Evolutionary conservation across 2,113 vertebrate species (phyloP), one percentile per base, ranked within the genome.

Genomic region (Myotis brandtii): DNA sequence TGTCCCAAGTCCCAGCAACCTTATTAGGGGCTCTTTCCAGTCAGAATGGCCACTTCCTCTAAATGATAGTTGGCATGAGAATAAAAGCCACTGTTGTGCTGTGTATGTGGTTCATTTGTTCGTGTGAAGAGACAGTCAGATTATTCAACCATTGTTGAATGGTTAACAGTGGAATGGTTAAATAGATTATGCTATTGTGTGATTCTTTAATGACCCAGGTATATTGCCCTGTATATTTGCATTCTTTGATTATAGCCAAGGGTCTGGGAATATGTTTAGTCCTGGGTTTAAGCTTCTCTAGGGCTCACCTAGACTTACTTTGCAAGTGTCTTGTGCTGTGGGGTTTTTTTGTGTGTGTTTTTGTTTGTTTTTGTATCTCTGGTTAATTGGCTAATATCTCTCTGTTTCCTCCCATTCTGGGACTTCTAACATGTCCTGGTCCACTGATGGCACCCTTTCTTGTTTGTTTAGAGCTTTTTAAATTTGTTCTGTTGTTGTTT

Each of bases 41-140:
- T 94, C 30, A 75, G 76, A 92, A 95, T 79, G 40, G 9, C 56
- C 27, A 70, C n/a, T 83, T 95, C 32, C 67, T 91, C 92, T 95
- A 76, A 72, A 92, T 30, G 88, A 89, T 5, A 86, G 9, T 87
- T 91, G 69, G n/a, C 72, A 80, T 80, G 40, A 66, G 12, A 67
- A 67, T 75, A 92, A 95, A 86, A 93, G 54, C 27, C 67, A 48
- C 50, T 66, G 25, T 76, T 86, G 10, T 73, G 12, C 21, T 9
- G 0, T 86, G 8, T 37, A 5, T 52, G 1, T 54, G 40, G 34
- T 48, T 88, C 62, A 10, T 67, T 80, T 80, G 30, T 84, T 73
- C 70, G 54, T 59, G n/a, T 72, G 20, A 95, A 86, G 17, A 59
- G 8, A 37, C 21, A 72, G 40, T 87, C 34, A 89, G 52, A 37